A percentile compares a stretch with the other conserved stretches of the same genome.
phyloP scores from a whole-genome alignment of 2,113 vertebrate genomes.

The Dinomys branickii region DNA sequence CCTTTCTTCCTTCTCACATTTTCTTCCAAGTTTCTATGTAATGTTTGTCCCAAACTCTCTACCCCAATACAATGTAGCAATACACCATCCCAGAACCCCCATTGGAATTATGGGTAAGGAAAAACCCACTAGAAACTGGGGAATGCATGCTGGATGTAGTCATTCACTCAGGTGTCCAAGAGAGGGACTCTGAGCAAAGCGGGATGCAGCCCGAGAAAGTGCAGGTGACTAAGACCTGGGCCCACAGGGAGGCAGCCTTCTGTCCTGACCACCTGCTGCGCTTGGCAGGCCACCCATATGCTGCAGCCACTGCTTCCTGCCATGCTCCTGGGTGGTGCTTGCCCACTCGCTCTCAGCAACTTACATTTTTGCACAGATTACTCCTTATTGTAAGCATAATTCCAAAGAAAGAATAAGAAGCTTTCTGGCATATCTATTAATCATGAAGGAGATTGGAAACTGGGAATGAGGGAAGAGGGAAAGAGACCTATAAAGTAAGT shows the following conservation, averaged over 20 bases:
- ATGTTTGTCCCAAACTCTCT: background rate
- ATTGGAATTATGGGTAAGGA: background rate
- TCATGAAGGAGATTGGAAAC: conserved; percentile 69
- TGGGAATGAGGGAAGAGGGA: background rate
- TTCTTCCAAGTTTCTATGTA: background rate
- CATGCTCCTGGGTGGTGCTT: background rate
- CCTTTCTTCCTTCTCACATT: background rate
- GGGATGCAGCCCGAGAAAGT: background rate
- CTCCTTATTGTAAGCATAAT: conserved; percentile 66
- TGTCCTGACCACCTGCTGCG: background rate
- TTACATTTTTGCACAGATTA: conserved; percentile 37
- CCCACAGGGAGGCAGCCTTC: background rate
- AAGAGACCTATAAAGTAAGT: conserved; percentile 26
- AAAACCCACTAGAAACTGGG: background rate
- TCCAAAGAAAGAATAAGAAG: conserved; percentile 67
- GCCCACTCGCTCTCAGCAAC: background rate
- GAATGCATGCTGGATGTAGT: background rate
- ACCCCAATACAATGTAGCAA: background rate
- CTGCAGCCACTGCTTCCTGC: background rate
- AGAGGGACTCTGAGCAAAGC: background rate
- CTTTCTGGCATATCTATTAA: conserved; percentile 55
- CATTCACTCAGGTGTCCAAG: background rate
- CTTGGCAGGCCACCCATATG: background rate
- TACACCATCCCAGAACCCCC: background rate
- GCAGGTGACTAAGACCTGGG: background rate